Conservation (phyloP, 1,140 invertebrate genomes). For the Euura lappo region DNA sequence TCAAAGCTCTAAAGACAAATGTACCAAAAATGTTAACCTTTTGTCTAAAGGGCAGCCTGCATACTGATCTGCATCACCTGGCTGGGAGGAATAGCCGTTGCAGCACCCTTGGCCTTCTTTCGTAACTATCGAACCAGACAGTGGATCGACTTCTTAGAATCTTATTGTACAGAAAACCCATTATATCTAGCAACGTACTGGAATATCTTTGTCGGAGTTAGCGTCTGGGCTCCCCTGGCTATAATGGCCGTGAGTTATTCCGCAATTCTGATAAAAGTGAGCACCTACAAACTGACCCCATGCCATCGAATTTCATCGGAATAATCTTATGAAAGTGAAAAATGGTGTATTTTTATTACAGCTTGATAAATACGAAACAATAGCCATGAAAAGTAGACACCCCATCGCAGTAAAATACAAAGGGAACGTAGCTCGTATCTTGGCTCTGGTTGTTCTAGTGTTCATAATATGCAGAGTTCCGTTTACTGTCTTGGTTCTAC, state of each 20-base stretch:
- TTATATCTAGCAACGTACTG: constrained; percentile 71
- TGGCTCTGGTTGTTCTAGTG: constrained; percentile 71
- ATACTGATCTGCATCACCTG: constrained; percentile 73
- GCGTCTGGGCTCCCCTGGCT: constrained; percentile 74
- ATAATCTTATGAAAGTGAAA: constrained; percentile 7
- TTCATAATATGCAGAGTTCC: constrained; percentile 73
- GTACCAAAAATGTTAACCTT: not conserved
- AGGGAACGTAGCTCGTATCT: constrained; percentile 70
- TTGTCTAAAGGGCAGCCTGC: constrained; percentile 51
- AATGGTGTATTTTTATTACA: constrained; percentile 39
- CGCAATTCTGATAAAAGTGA: constrained; percentile 70
- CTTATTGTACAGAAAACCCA: constrained; percentile 71
- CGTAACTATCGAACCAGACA: constrained; percentile 70
- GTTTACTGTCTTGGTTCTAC: constrained; percentile 71
- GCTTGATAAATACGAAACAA: constrained; percentile 66
- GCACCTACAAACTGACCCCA: constrained; percentile 2
- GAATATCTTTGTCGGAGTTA: constrained; percentile 71
- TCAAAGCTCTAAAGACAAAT: not conserved
- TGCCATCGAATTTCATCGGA: constrained; percentile 5
- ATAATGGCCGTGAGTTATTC: constrained; percentile 73
- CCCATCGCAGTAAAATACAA: constrained; percentile 66
- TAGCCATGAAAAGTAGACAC: constrained; percentile 61
- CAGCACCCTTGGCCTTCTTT: constrained; percentile 70
- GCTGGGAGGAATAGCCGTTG: constrained; percentile 66
- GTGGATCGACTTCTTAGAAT: constrained; percentile 74